A percentile compares a stretch with the other conserved stretches of the same genome.
Evolutionary conservation across 1,140 invertebrate genomes (phyloP).

Genomic region (Zaprionus africanus): DNA sequence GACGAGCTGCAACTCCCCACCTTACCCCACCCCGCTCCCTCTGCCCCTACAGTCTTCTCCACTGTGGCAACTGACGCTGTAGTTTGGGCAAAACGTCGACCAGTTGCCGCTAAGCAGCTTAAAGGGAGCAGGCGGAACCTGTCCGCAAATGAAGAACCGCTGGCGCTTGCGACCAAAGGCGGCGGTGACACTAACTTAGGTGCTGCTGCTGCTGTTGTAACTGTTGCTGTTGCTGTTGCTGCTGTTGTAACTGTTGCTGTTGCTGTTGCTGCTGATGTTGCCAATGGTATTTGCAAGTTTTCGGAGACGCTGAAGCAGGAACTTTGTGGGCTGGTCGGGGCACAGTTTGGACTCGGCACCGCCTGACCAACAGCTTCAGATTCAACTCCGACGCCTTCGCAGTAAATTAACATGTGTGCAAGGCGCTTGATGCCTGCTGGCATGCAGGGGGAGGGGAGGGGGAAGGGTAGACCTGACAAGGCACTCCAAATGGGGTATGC

Average conservation of each 20-base stretch:
- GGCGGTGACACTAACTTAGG: not conserved
- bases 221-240: not conserved
- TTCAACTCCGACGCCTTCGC: not conserved
- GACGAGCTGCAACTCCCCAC: not conserved
- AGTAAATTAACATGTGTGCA: constrained; percentile 8
- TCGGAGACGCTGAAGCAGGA: constrained; percentile 7
- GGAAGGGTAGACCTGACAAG: not conserved
- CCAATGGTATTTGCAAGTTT: constrained; percentile 15
- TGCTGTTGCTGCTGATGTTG: not conserved
- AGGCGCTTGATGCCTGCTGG: not conserved
- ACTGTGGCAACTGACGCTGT: not conserved
- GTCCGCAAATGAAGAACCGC: not conserved
- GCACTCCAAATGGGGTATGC: not conserved
- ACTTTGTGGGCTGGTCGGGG: constrained; percentile 10
- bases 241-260: not conserved
- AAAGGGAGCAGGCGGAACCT: not conserved
- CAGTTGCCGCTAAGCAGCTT: constrained; percentile 3
- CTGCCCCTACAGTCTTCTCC: not conserved
- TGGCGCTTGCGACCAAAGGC: constrained; percentile 1
- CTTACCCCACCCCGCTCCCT: not conserved
- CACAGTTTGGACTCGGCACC: not conserved
- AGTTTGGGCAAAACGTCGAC: not conserved
- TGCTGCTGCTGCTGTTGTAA: not conserved
- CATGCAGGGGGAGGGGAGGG: not conserved
- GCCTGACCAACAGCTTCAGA: not conserved